Percentiles rank a stretch among this genome's conserved stretches.
Evolutionary conservation across 2,888 invertebrate genomes (phyloP).

Genomic region (Branchellion lobata): DNA sequence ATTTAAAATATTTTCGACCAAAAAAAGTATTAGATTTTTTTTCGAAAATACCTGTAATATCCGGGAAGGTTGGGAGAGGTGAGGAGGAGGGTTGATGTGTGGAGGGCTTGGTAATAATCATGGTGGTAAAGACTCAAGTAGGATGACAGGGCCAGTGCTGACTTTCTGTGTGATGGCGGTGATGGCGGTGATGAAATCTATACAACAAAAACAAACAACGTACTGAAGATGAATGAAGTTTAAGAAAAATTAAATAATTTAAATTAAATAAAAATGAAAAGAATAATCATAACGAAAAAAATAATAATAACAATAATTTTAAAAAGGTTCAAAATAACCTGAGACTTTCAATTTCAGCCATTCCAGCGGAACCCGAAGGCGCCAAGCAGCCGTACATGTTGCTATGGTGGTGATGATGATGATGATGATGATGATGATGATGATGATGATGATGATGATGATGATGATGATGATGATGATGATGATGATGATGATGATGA

Average conservation of each 20-base stretch:
- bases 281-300: no score
- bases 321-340: not conserved
- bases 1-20: no score
- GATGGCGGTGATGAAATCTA: no score
- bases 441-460: slow-evolving; percentile 18
- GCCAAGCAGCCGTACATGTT: slow-evolving; percentile 6
- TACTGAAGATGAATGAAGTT: not conserved
- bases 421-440: not conserved
- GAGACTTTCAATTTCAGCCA: not conserved
- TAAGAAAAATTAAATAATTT: no score
- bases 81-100: slow-evolving; percentile 75
- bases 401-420: not conserved
- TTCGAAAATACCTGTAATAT: slow-evolving; percentile 68
- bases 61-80: slow-evolving; percentile 73
- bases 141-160: slow-evolving; percentile 76
- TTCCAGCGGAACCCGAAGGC: not conserved
- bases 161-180: no score
- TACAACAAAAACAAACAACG: not conserved
- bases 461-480: slow-evolving; percentile 38
- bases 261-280: no score
- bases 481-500: slow-evolving; percentile 35
- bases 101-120: slow-evolving; percentile 77
- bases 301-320: no score
- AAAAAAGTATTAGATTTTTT: no score
- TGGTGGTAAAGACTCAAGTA: slow-evolving; percentile 82